Conservation (phyloP, 2,113 vertebrate species). For the Coptodon rendalli region DNA sequence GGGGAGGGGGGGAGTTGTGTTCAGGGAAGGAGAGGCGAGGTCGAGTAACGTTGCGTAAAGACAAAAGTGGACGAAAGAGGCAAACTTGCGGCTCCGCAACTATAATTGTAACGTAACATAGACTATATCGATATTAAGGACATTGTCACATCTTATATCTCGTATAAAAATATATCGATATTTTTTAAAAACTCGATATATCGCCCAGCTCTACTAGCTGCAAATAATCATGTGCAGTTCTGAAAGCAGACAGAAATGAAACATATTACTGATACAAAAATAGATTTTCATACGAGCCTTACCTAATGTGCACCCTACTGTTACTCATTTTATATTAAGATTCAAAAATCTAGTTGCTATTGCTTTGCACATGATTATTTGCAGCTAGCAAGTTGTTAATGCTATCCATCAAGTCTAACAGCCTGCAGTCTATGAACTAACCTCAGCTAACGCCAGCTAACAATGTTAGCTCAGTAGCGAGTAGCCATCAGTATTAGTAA, state of each 20-base stretch:
- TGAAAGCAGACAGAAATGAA: not conserved
- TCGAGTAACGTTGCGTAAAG: no score
- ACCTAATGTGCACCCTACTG: not conserved
- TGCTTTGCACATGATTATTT: not conserved
- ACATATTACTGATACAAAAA: not conserved
- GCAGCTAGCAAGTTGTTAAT: not conserved
- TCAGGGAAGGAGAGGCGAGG: no score
- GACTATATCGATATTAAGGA: no score
- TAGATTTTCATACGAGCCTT: not conserved
- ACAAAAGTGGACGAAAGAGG: no score
- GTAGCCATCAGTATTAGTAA: not conserved
- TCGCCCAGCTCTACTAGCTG: no score
- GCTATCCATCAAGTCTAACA: not conserved
- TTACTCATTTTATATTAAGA: not conserved
- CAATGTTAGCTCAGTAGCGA: not conserved
- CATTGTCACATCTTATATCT: no score
- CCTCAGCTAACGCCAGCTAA: rapidly evolving
- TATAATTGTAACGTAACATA: no score
- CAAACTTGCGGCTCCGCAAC: no score
- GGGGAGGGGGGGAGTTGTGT: no score
- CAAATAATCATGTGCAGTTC: not conserved
- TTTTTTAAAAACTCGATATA: no score
- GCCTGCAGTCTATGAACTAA: not conserved
- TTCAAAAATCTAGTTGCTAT: not conserved
- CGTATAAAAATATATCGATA: no score